These are phyloP conservation scores for Pogoniulus pusillus DNA, from an alignment of 2,797 vertebrate species.

Conservation along the genomic window DNA sequence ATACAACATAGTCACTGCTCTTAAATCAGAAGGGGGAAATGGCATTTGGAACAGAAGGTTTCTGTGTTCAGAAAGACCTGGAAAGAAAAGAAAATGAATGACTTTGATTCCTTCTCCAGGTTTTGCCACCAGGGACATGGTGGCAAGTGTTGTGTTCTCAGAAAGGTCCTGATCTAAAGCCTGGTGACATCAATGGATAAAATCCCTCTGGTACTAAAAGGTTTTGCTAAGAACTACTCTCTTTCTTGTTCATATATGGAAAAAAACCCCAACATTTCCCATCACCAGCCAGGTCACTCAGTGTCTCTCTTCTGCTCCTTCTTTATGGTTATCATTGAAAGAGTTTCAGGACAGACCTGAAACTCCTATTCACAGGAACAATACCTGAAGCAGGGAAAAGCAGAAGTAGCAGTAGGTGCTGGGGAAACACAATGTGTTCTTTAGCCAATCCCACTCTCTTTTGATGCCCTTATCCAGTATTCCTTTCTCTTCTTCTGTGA, in stretches of 20 bases:
- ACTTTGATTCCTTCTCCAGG: neutral
- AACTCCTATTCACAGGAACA: neutral
- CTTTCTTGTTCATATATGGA: fast-evolving
- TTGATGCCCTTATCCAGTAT: neutral
- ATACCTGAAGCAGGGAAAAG: neutral
- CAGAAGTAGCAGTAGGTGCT: neutral
- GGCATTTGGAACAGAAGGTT: neutral
- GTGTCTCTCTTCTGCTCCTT: conserved; percentile 23
- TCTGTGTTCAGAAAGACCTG: neutral
- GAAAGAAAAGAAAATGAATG: neutral
- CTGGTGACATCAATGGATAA: neutral
- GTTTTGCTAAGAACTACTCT: neutral
- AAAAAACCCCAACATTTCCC: neutral
- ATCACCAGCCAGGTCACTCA: neutral
- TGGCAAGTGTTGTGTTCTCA: neutral
- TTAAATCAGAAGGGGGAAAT: conserved; percentile 38
- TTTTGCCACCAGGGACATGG: neutral
- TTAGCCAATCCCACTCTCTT: fast-evolving
- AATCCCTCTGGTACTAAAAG: neutral
- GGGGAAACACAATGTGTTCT: neutral
- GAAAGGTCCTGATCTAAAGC: neutral
- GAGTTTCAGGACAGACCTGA: neutral
- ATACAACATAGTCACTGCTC: neutral
- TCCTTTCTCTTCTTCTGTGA: neutral
- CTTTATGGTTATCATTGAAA: neutral